phyloP scores from a whole-genome alignment of 2,113 vertebrate species.

The Apus apus region DNA sequence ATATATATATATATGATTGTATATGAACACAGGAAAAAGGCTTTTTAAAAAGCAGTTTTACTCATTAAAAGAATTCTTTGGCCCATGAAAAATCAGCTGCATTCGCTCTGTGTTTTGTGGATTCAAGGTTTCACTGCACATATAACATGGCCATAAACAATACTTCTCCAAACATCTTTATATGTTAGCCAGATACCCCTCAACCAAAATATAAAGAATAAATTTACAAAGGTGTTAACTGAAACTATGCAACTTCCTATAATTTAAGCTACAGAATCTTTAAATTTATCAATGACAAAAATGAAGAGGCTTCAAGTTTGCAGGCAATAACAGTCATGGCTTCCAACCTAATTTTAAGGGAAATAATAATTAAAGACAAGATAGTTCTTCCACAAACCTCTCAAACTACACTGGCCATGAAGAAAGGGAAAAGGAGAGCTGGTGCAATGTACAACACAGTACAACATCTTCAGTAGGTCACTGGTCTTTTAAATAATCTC shows the following conservation, averaged over 20 bases:
- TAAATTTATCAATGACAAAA: background rate
- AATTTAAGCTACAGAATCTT: background rate
- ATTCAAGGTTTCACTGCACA: background rate
- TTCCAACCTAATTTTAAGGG: background rate
- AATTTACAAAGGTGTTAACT: background rate
- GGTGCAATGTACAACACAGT: background rate
- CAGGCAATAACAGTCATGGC: background rate
- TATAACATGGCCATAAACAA: background rate
- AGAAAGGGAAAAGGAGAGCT: background rate
- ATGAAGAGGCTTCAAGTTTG: background rate
- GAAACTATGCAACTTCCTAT: background rate
- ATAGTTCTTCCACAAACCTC: background rate
- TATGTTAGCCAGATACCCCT: background rate
- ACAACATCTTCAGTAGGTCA: conserved; percentile 72
- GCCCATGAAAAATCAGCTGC: background rate
- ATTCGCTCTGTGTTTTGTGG: background rate
- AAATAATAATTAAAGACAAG: background rate
- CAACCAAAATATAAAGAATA: background rate
- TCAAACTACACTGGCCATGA: background rate
- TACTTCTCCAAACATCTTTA: background rate
- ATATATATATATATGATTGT: rapidly evolving
- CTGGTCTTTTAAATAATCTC: conserved; percentile 82
- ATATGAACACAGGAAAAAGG: rapidly evolving
- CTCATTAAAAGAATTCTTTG: background rate
- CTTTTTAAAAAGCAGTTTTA: background rate